These are phyloP conservation scores for Nymphalis io DNA, from an alignment of 1,140 invertebrate species.

Conservation along the genomic window DNA sequence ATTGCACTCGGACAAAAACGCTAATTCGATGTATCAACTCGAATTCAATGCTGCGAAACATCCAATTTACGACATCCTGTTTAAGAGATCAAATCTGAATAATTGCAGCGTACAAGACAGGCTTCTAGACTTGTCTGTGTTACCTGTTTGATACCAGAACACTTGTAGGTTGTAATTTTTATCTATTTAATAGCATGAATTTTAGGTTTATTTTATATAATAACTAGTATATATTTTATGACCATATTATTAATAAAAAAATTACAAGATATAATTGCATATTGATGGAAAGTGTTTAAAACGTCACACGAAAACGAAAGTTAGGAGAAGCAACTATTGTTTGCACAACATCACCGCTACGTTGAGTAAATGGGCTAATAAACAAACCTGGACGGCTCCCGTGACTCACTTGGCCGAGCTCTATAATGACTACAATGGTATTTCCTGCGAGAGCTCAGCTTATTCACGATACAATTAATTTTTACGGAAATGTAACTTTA, in stretches of 20 bases:
- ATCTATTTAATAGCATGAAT: conserved; percentile 21
- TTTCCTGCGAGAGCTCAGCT: conserved; percentile 39
- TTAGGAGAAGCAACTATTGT: conserved; percentile 32
- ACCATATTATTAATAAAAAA: conserved; percentile 5
- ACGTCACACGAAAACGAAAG: conserved; percentile 36
- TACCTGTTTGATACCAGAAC: conserved; percentile 29
- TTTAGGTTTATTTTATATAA: conserved; percentile 6
- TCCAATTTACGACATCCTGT: conserved; percentile 62
- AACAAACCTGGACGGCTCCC: conserved; percentile 41
- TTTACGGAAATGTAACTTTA: background rate
- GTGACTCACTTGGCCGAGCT: conserved; percentile 43
- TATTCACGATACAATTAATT: conserved; percentile 16
- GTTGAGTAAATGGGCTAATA: conserved; percentile 45
- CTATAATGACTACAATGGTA: conserved; percentile 38
- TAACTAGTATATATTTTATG: conserved; percentile 1
- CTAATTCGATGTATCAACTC: conserved; percentile 41
- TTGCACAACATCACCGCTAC: conserved; percentile 34
- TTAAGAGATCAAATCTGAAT: conserved; percentile 62
- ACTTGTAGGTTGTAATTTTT: conserved; percentile 35
- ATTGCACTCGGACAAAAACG: conserved; percentile 30
- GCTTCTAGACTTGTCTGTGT: conserved; percentile 49
- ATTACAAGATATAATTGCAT: background rate
- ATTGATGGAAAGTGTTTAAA: conserved; percentile 22
- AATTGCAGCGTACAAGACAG: conserved; percentile 50
- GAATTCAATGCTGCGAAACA: conserved; percentile 45